phyloP scores from a whole-genome alignment of 1,140 invertebrate species.

The Trachymyrmex cornetzi region DNA sequence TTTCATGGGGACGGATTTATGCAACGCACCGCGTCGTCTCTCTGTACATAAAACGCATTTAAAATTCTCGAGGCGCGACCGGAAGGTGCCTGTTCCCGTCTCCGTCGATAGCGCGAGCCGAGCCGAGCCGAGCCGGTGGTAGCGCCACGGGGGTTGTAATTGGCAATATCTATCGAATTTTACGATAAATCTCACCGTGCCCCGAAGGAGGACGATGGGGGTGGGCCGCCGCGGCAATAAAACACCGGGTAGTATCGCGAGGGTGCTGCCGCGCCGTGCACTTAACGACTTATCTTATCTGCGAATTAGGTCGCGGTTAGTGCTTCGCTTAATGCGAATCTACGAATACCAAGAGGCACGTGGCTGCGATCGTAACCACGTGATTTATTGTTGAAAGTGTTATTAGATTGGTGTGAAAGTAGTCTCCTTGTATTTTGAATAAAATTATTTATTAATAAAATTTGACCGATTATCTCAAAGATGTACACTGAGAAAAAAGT shows the following conservation, averaged over 20 bases:
- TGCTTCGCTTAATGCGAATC: conserved; percentile 67
- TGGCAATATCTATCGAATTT: conserved; percentile 84
- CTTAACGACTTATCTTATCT: conserved; percentile 84
- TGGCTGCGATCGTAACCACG: conserved; percentile 66
- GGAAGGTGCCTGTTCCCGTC: conserved; percentile 66
- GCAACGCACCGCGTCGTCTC: conserved; percentile 72
- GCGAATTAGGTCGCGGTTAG: conserved; percentile 82
- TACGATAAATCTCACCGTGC: conserved; percentile 80
- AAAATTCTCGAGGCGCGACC: conserved; percentile 79
- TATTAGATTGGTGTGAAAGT: conserved; percentile 34
- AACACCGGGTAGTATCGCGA: conserved; percentile 80
- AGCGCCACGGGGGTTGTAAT: conserved; percentile 77
- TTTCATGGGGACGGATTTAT: conserved; percentile 76
- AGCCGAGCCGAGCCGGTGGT: conserved; percentile 24
- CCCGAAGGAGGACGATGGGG: conserved; percentile 67
- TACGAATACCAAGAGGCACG: conserved; percentile 62
- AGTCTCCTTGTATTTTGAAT: background rate
- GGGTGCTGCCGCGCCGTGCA: conserved; percentile 77
- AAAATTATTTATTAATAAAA: conserved; percentile 7
- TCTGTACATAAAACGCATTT: conserved; percentile 79
- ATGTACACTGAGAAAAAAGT: background rate
- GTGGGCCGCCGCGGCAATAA: conserved; percentile 78
- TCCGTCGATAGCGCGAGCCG: conserved; percentile 62
- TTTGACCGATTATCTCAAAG: background rate
- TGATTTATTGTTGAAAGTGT: conserved; percentile 44